Evolutionary conservation across 2,113 vertebrate species (phyloP), one percentile per base, ranked within the genome.

Genomic region (Apaloderma vittatum): DNA sequence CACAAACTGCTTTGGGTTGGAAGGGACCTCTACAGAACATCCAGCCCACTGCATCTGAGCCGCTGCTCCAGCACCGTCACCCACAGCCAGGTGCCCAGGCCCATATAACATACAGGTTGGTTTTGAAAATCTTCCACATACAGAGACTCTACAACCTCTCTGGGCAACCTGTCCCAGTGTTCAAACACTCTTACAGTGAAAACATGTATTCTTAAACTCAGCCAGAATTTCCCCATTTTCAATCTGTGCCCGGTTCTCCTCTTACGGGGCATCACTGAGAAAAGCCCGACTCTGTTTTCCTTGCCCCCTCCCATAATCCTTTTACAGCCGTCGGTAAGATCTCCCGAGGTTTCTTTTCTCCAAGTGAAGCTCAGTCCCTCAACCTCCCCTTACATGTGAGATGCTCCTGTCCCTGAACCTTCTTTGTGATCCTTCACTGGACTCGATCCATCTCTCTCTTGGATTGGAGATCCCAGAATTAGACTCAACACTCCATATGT

Each of bases 141-240:
- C 4, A 3, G 21, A 36, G 7, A 40, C 8, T 48, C 37, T 13
- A 48, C 29, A 29, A 32, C 15, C 11, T 27, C 57, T 40, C n/a
- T 24, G 17, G 68, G 29, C 11, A 68, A 40, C 4, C 5, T 17
- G 3, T 34, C 23, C 23, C 43, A 63, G 27, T 15, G 15, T 29
- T 61, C n/a, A 63, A 45, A 17, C 68, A 80, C 1, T 16, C 12
- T 26, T 3, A 11, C 1, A 63, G 23, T 15, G 12, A 49, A 63
- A 57, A 27, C 7, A 5, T 5, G 4, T 27, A 23, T 29, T 57
- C 32, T 26, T 24, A n/a, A 0, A 0, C 24, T 65, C 36, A 45
- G 27, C n/a, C 5, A 6, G 4, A 4, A 57, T 12, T 48, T 23
- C 32, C 19, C 37, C 7, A 2, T 4, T 5, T 55, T 51, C 34